Percentiles rank a stretch among this genome's conserved stretches.
Conservation (phyloP, 2,888 invertebrate species). For the Prostheceraeus crozeri region DNA sequence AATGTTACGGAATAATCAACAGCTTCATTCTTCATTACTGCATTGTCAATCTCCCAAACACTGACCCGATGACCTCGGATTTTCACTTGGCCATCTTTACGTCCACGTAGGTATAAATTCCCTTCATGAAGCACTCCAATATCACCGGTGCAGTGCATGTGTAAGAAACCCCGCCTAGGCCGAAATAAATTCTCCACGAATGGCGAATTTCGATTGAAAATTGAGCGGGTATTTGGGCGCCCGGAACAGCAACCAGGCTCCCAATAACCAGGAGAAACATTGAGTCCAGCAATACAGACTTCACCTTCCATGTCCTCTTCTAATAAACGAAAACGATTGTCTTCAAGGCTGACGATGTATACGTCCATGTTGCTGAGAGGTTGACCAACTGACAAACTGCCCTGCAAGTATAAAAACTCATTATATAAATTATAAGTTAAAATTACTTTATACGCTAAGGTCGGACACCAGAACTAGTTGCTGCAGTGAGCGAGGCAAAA, state of each 20-base stretch:
- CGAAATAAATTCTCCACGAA: constrained; percentile 5
- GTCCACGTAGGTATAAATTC: constrained; percentile 18
- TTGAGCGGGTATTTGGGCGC: neutral
- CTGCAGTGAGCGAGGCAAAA: too few species aligned
- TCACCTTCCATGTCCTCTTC: constrained; percentile 12
- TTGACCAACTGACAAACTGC: constrained; percentile 28
- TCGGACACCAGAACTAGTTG: too few species aligned
- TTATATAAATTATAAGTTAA: too few species aligned
- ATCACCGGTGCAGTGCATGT: constrained; percentile 18
- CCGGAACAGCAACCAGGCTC: too few species aligned
- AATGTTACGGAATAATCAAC: too few species aligned
- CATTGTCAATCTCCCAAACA: too few species aligned
- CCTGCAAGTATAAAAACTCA: too few species aligned
- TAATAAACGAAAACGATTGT: neutral
- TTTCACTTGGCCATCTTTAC: constrained; percentile 15
- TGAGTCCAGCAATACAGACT: constrained; percentile 6
- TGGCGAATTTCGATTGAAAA: neutral
- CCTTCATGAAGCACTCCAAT: constrained; percentile 26
- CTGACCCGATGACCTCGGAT: too few species aligned
- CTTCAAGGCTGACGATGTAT: constrained; percentile 18
- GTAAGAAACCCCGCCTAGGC: constrained; percentile 12
- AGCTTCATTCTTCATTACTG: too few species aligned
- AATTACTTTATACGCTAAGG: too few species aligned
- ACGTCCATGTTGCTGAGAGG: constrained; percentile 28
- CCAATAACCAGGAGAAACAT: constrained; percentile 10